Base-by-base conservation (phyloP, 1,140 invertebrate genomes). In the Drosophila erecta region DNA sequence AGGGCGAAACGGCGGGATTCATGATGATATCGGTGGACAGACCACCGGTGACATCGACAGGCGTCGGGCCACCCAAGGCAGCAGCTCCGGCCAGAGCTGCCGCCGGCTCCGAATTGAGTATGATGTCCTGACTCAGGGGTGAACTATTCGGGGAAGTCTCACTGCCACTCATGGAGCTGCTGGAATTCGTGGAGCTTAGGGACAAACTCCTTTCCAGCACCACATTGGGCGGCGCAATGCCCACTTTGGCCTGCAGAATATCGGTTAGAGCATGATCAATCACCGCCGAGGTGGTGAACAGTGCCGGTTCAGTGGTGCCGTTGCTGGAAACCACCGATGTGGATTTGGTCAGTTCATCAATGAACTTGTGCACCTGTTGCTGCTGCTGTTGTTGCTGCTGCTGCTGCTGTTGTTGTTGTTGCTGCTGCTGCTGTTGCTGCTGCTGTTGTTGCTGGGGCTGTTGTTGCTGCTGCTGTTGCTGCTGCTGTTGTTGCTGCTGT, bases 1-100 rank as follows among this genome's bases (percentile, higher is more conserved):
- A 93, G 0, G 94, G 94, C 0, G 94, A 94, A 46, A 95, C 93
- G 47, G 94, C 94, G 3, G 94, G 93, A 85, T 95, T 94, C 49
- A 96, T 90, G 33, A 94, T 95, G 5, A 94, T 93, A 53, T 95
- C 94, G 0, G 94, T 93, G 4, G 94, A 93, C 4, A 94, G 60
- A 8, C 94, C 93, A 5, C 92, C 87, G 0, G 93, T 47, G 3
- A 76, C 73, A 14, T 59, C 72, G 3, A 73, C 69, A 0, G 61
- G 37, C 0, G 72, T 53, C 0, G 69, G 11, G 12, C 33, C 50
- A 5, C 58, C 46, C 14, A 92, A 24, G 1, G 62, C 62, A 3
- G 77, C 64, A 10, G 64, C 67, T 10, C 67, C 66, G 14, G 66
- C 83, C 30, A 87, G 50, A 0, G 91, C 74, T 0, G 86, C 90